Base-by-base conservation (phyloP, 2,888 invertebrate species). In the Sphinx pinastri region DNA sequence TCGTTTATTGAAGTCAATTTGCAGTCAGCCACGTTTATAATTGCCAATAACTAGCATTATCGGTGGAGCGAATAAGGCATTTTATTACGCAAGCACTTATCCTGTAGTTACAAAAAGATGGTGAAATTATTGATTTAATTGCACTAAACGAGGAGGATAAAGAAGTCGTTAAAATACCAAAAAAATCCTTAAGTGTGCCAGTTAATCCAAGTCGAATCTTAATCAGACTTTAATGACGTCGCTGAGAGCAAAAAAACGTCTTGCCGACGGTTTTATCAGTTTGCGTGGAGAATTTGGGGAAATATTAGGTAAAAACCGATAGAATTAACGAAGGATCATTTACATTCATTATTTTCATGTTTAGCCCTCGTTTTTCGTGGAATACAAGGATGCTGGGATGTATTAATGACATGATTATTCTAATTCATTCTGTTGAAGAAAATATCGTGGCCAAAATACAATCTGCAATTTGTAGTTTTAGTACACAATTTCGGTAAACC, bases 191-290 rank as follows among this genome's bases (percentile, higher is more conserved):
- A 85, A 87, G 85, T 81, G 82, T 79, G 74, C 78, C 79, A 81
- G 83, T 82, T 85, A 88, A 89, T 88, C 86, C 84, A 73, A 76
- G 75, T 80, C 71, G 87, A 88, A 87, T 90, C 78, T 85, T 89
- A 88, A 91, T 84, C 84, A 88, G 84, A 72, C 75, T 81, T 82
- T 86, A 85, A 88, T 84, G 85, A 77, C 72, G 74, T 73, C 74
- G 79, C 80, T 76, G 78, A 74, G 72, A 67, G 71, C 75, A 74
- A 75, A 77, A 78, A 80, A 84, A 80, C 78, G 76, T 76, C 73
- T 76, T 76, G 71, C 59, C 59, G 75, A 75, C 74, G 68, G 59
- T 73, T 70, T 73, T 73, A 78, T 73, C 74, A 74, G 71, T 71
- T 71, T 71, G 71, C 73, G 68, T 71, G 70, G 58, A 72, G 70